Evolutionary conservation across 2,113 vertebrate species (phyloP), one percentile per base, ranked within the genome.

Genomic region (Myiagra hebetior): DNA sequence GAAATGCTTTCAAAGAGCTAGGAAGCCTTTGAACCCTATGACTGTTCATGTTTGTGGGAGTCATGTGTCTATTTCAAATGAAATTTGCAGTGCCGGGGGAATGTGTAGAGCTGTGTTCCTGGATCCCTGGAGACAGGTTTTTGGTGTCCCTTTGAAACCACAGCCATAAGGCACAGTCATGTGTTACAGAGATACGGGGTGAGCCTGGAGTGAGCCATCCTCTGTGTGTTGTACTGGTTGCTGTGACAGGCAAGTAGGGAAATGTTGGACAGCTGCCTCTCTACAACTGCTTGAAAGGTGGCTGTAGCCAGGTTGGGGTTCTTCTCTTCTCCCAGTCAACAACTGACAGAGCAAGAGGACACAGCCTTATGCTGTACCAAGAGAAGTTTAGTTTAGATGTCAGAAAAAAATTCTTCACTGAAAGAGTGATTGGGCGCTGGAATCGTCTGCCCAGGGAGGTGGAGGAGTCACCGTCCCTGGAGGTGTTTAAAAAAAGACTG

Each of bases 1-100:
- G 28, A 28, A 47, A 47, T 63, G 64, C 26, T 94, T 95, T 93
- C 83, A 96, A 87, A 92, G 55, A 91, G 11, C 20, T 69, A 8
- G 49, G 65, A 72, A 62, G 59, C 70, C 79, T 94, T 95, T 93
- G 93, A 94, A 59, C 52, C 8, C 26, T 76, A 6, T 69, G 77
- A 91, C 82, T 94, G 79, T 35, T 63, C 11, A 2, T 78, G 30
- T 59, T 47, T 83, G 75, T 63, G 50, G 91, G 79, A 88, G 46
- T 90, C 26, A 30, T 20, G 18, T 68, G 57, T 62, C 67, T 83
- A 19, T 89, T 95, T 89, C 30, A 67, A 88, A 85, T 1, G 1
- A 77, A 74, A 91, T 75, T 64, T 75, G 44, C 56, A 50, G 53
- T 64, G 72, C 69, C 87, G 67, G 41, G 53, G 35, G 37, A 94